Percentiles rank a stretch among this genome's conserved stretches.
Evolutionary conservation across 2,113 vertebrate species (phyloP).

Genomic region (Colaptes auratus): DNA sequence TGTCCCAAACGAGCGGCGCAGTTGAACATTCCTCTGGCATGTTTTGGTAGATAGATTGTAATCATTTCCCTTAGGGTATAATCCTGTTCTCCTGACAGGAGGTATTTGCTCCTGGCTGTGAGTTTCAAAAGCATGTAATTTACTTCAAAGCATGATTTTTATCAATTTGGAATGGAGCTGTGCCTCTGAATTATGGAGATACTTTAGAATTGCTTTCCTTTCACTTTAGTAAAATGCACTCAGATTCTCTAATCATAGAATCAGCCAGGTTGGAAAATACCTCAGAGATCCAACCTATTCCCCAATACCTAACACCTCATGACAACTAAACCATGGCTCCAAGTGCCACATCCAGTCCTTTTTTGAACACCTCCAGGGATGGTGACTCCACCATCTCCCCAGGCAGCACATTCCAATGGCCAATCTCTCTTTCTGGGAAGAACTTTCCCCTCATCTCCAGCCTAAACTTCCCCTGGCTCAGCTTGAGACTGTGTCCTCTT

Average conservation of each 20-base stretch:
- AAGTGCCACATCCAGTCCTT: too few relatives aligned
- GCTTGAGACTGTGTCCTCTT: too few relatives aligned
- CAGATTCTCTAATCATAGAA: background rate
- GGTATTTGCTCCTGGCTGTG: slow-evolving; percentile 24
- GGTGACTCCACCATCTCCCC: too few relatives aligned
- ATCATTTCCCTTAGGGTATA: slow-evolving; percentile 15
- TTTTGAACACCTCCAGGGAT: too few relatives aligned
- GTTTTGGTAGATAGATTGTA: background rate
- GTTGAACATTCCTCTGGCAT: background rate
- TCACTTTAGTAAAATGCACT: background rate
- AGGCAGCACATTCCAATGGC: too few relatives aligned
- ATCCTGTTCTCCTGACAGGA: background rate
- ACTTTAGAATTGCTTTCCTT: slow-evolving; percentile 4
- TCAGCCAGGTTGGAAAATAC: too few relatives aligned
- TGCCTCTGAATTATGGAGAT: slow-evolving; percentile 1
- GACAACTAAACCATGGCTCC: too few relatives aligned
- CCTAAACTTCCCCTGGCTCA: too few relatives aligned
- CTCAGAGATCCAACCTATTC: too few relatives aligned
- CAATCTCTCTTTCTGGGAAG: too few relatives aligned
- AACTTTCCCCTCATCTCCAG: too few relatives aligned
- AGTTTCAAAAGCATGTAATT: background rate
- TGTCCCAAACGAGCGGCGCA: background rate
- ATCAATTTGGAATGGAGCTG: background rate
- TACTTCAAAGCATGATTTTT: slow-evolving; percentile 43
- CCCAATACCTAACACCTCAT: too few relatives aligned